Percentiles rank a stretch among this genome's conserved stretches.
These are phyloP conservation scores for Corvus moneduloides DNA, from an alignment of 2,113 vertebrate species.

Conservation along the genomic window DNA sequence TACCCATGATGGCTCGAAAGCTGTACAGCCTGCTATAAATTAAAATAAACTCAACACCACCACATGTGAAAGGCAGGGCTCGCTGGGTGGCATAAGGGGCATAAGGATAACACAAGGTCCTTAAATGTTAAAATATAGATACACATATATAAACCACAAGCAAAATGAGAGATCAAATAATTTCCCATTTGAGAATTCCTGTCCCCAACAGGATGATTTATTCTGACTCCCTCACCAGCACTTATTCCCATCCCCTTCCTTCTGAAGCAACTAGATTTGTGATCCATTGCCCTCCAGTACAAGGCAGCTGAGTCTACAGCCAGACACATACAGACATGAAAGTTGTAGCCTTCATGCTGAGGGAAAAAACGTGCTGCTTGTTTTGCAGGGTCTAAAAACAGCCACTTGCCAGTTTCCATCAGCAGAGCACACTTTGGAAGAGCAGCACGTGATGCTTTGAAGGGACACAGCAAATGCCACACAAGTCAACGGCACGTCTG, in stretches of 20 bases:
- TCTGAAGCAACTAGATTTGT: neutral
- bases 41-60: neutral
- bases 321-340: neutral
- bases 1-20: neutral
- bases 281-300: neutral
- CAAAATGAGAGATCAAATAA: neutral
- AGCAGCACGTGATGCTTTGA: neutral
- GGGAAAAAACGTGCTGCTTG: neutral
- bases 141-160: neutral
- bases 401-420: neutral
- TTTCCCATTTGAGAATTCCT: neutral
- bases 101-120: neutral
- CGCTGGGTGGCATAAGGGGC: neutral
- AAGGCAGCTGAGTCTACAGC: neutral
- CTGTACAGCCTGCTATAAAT: neutral
- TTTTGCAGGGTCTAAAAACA: neutral
- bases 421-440: neutral
- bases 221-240: neutral
- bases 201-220: neutral
- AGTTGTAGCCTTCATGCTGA: neutral
- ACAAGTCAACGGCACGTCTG: accelerated
- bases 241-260: neutral
- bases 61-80: neutral
- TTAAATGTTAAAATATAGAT: neutral
- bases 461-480: neutral